Evolutionary conservation across 2,888 invertebrate species (phyloP).

Genomic region (Drosophila borborema): DNA sequence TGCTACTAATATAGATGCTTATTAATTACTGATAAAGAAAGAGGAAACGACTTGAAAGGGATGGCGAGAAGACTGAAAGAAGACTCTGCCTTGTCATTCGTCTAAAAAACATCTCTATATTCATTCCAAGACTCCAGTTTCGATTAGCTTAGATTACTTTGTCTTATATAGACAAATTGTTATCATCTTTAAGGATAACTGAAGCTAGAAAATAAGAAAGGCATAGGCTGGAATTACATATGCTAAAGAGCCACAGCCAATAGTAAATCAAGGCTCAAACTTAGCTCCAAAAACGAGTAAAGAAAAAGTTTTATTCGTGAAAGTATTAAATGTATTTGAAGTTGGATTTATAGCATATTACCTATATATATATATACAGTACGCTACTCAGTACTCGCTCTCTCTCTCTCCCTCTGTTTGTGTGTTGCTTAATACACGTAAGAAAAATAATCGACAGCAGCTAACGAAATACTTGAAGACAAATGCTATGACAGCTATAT

Average conservation of each 20-base stretch:
- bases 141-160: not conserved
- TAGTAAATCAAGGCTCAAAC: not conserved
- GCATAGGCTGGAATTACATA: not conserved
- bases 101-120: too few relatives aligned
- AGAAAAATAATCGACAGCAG: constrained; percentile 67
- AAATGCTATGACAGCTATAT: constrained; percentile 5
- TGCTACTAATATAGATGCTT: not conserved
- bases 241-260: not conserved
- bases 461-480: constrained; percentile 33
- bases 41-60: not conserved
- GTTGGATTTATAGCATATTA: constrained; percentile 6
- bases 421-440: constrained; percentile 33
- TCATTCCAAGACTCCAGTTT: too few relatives aligned
- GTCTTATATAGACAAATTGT: not conserved
- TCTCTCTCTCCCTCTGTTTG: too few relatives aligned
- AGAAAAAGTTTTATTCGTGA: not conserved
- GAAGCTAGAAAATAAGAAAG: not conserved
- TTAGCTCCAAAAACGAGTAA: too few relatives aligned
- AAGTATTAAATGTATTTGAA: constrained; percentile 4
- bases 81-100: too few relatives aligned
- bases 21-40: not conserved
- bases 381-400: not conserved
- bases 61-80: too few relatives aligned
- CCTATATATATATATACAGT: not conserved
- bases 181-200: not conserved